A percentile compares a stretch with the other conserved stretches of the same genome.
phyloP scores from a whole-genome alignment of 2,113 vertebrate genomes.

The Perca fluviatilis region DNA sequence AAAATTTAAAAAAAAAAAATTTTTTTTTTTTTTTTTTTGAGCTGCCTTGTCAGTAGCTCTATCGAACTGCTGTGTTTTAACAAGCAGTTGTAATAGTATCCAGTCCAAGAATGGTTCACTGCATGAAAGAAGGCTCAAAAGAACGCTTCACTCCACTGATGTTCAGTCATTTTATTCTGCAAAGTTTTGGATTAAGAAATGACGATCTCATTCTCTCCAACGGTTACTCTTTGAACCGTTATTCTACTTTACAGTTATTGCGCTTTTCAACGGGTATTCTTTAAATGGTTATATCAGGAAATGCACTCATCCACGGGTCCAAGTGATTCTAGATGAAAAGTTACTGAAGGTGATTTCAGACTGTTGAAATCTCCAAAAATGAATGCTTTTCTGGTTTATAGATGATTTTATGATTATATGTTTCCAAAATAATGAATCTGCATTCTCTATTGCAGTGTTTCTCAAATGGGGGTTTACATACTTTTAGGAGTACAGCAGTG shows the following conservation, averaged over 20 bases:
- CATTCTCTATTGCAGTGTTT: background rate
- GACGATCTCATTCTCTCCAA: background rate
- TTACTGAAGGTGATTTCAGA: constrained; percentile 48
- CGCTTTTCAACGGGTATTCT: constrained; percentile 30
- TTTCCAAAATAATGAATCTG: constrained; percentile 23
- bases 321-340: constrained; percentile 25
- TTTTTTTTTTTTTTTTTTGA: no score
- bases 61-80: constrained; percentile 67
- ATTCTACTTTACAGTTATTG: constrained; percentile 34
- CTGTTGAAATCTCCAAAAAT: constrained; percentile 7
- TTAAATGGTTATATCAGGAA: constrained; percentile 26
- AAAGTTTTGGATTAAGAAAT: constrained; percentile 36
- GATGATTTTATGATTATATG: constrained; percentile 15
- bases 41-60: constrained; percentile 70
- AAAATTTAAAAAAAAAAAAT: no score
- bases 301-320: background rate
- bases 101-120: constrained; percentile 68
- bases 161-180: constrained; percentile 50
- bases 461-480: no score
- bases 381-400: constrained; percentile 19
- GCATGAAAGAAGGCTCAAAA: constrained; percentile 72
- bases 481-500: no score
- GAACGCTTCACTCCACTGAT: constrained; percentile 57
- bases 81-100: constrained; percentile 57
- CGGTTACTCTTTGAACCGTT: constrained; percentile 16